A percentile compares a stretch with the other conserved stretches of the same genome.
Evolutionary conservation across 2,797 vertebrate species (phyloP).

Genomic region (Bufotes viridis): DNA sequence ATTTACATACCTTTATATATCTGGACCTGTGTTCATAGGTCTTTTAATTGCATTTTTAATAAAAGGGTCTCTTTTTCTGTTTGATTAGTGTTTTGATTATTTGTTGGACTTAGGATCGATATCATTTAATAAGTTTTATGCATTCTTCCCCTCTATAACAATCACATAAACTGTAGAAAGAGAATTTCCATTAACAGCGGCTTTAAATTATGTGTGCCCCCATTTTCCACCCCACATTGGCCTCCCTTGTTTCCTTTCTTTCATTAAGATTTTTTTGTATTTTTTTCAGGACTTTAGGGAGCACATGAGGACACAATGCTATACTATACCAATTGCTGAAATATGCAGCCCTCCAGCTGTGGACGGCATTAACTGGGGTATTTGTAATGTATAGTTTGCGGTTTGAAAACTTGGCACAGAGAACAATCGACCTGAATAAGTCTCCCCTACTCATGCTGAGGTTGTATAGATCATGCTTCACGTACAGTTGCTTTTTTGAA

Average conservation of each 20-base stretch:
- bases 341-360: slow-evolving; percentile 61
- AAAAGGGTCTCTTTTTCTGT: no score
- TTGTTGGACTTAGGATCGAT: no score
- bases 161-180: slow-evolving; percentile 54
- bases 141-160: slow-evolving; percentile 19
- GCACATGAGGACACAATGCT: slow-evolving; percentile 61
- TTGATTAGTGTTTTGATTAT: no score
- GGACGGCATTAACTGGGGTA: slow-evolving; percentile 60
- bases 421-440: slow-evolving; percentile 58
- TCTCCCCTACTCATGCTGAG: slow-evolving; percentile 51
- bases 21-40: no score
- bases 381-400: slow-evolving; percentile 63
- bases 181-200: slow-evolving; percentile 49
- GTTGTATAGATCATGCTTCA: slow-evolving; percentile 60
- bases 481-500: slow-evolving; percentile 60
- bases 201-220: slow-evolving; percentile 41
- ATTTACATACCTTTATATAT: no score
- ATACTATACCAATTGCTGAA: slow-evolving; percentile 63
- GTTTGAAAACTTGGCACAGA: slow-evolving; percentile 61
- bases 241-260: slow-evolving; percentile 43
- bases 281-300: slow-evolving; percentile 56
- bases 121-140: no score
- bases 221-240: slow-evolving; percentile 25
- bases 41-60: no score
- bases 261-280: slow-evolving; percentile 43